A percentile compares a stretch with the other conserved stretches of the same genome.
phyloP scores from a whole-genome alignment of 2,113 vertebrate genomes.

The Bagarius yarrelli region DNA sequence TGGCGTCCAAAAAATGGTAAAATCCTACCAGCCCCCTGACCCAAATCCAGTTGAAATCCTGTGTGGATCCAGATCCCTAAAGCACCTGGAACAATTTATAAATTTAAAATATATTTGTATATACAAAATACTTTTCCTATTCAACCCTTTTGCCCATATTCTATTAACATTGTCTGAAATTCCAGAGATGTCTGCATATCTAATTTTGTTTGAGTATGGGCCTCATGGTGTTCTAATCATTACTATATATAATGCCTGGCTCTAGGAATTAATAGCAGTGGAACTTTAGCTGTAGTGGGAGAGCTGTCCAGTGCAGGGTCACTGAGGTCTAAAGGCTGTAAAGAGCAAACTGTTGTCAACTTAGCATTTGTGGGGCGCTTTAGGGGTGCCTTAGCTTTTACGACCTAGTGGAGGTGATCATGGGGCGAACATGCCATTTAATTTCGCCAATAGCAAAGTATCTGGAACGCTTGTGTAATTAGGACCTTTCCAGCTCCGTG shows the following conservation, averaged over 20 bases:
- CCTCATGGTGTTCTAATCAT: background rate
- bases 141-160: no score
- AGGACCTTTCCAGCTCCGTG: conserved; percentile 46
- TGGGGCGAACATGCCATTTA: conserved; percentile 25
- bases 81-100: background rate
- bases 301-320: conserved; percentile 12
- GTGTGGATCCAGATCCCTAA: background rate
- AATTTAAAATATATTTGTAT: background rate
- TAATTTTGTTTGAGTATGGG: background rate
- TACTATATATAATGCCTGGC: background rate
- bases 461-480: conserved; percentile 30
- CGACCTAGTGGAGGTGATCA: background rate
- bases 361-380: conserved; percentile 13
- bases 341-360: conserved; percentile 16
- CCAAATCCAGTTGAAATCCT: background rate
- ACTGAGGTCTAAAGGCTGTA: conserved; percentile 28
- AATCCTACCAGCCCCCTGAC: background rate
- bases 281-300: background rate
- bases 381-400: background rate
- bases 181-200: background rate
- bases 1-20: no score
- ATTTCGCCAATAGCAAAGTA: conserved; percentile 35
- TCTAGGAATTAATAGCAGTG: background rate
- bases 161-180: background rate
- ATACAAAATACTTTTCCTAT: background rate